Conservation (phyloP, 1,140 invertebrate genomes). For the Lepidurus packardi region DNA sequence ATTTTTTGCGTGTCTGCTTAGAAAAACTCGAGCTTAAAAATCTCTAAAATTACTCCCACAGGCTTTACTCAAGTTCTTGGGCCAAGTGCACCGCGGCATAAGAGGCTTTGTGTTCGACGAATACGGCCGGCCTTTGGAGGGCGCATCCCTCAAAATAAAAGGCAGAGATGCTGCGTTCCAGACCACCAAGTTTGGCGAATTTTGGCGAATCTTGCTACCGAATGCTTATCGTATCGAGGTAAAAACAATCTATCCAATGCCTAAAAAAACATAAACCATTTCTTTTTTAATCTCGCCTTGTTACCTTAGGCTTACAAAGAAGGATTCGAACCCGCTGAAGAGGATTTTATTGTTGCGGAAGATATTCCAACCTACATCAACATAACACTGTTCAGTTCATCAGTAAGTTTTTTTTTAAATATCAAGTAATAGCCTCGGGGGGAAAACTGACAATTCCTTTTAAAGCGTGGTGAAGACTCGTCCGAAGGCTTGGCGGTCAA, state of each 20-base stretch:
- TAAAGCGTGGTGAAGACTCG: conserved; percentile 4
- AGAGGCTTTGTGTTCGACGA: conserved; percentile 47
- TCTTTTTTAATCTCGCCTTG: background rate
- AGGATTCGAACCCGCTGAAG: conserved; percentile 69
- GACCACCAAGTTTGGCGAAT: conserved; percentile 87
- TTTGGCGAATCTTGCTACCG: conserved; percentile 79
- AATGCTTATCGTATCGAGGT: conserved; percentile 79
- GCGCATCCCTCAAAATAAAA: conserved; percentile 75
- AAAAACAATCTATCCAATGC: conserved; percentile 38
- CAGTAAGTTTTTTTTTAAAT: background rate
- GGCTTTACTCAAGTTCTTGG: conserved; percentile 43
- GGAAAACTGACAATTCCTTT: background rate
- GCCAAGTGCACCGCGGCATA: conserved; percentile 46
- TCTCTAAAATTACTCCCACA: conserved; percentile 37
- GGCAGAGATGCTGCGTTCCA: conserved; percentile 79
- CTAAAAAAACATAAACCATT: background rate
- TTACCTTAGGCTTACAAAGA: conserved; percentile 67
- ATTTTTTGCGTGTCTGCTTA: conserved; percentile 7
- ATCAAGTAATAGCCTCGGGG: background rate
- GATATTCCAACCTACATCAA: conserved; percentile 76
- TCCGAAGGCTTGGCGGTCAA: background rate
- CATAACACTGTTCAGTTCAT: conserved; percentile 56
- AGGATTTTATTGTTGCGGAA: conserved; percentile 80
- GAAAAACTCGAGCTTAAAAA: conserved; percentile 26
- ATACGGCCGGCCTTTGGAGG: conserved; percentile 69